Conservation (phyloP, 2,797 vertebrate species). For the Hoplostethus atlanticus region DNA sequence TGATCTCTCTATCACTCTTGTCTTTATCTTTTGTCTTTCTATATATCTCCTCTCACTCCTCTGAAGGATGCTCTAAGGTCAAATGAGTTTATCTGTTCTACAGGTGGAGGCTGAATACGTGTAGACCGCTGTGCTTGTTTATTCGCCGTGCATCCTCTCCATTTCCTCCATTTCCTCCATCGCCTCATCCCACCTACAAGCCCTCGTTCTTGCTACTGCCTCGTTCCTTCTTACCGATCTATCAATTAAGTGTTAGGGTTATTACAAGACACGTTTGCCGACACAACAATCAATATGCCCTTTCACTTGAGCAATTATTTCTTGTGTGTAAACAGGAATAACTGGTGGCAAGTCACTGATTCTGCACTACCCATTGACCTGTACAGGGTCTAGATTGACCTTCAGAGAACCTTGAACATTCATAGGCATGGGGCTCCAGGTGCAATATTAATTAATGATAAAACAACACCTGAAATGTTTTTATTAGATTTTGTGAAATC, state of each 20-base stretch:
- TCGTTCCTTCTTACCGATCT: constrained; percentile 26
- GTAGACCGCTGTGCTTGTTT: constrained; percentile 10
- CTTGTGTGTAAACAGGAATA: not conserved
- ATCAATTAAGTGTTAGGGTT: constrained; percentile 29
- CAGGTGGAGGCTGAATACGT: constrained; percentile 8
- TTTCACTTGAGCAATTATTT: constrained; percentile 10
- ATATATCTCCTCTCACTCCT: constrained; percentile 18
- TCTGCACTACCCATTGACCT: not conserved
- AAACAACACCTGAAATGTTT: no score
- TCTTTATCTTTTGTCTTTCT: constrained; percentile 15
- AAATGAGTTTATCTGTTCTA: constrained; percentile 29
- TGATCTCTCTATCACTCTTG: constrained; percentile 4
- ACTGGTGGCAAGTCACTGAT: not conserved
- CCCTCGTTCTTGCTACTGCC: constrained; percentile 11
- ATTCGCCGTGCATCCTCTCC: constrained; percentile 13
- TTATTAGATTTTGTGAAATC: no score
- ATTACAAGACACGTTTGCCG: constrained; percentile 19
- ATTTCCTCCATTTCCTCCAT: constrained; percentile 6
- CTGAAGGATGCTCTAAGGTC: constrained; percentile 29
- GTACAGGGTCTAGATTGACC: no score
- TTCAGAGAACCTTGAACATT: no score
- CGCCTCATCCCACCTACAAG: constrained; percentile 18
- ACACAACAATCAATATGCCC: constrained; percentile 24
- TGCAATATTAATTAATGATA: no score
- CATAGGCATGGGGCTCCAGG: no score